phyloP scores from a whole-genome alignment of 23 tunicate genomes.

The Ascidia mentula region DNA sequence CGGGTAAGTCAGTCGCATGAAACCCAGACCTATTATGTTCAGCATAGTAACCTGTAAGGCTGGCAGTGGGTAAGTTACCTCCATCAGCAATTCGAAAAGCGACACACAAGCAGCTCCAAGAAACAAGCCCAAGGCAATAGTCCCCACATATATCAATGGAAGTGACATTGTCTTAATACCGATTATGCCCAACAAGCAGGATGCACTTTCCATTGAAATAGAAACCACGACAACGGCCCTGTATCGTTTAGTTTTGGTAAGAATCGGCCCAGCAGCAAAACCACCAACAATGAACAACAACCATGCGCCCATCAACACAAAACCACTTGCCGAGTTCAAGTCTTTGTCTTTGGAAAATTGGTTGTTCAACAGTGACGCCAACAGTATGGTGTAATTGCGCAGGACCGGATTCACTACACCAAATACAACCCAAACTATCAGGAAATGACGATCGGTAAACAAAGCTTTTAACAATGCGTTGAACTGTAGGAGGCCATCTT shows the following conservation, averaged over 20 bases:
- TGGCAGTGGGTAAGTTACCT: constrained; percentile 24
- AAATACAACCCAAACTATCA: background rate
- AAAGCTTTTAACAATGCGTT: background rate
- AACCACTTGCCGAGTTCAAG: background rate
- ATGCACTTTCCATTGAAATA: background rate
- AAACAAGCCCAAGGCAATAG: constrained; percentile 3
- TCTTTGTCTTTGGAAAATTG: background rate
- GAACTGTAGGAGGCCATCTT: background rate
- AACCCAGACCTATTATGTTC: constrained; percentile 7
- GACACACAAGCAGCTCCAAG: background rate
- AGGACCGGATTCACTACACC: constrained; percentile 1
- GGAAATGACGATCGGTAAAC: background rate
- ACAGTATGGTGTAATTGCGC: constrained; percentile 15
- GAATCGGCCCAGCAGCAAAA: constrained; percentile 7
- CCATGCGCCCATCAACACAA: constrained; percentile 10
- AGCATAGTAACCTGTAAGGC: constrained; percentile 7
- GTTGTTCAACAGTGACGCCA: constrained; percentile 6
- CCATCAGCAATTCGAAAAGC: constrained; percentile 15
- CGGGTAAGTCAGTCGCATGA: constrained; percentile 19
- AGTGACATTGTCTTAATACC: background rate
- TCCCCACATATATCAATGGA: constrained; percentile 13
- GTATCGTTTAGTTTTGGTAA: background rate
- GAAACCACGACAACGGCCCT: background rate
- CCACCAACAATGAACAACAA: constrained; percentile 3
- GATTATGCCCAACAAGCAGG: background rate